These are phyloP conservation scores for Phymastichus coffea DNA, from an alignment of 1,140 invertebrate species.

Conservation along the genomic window DNA sequence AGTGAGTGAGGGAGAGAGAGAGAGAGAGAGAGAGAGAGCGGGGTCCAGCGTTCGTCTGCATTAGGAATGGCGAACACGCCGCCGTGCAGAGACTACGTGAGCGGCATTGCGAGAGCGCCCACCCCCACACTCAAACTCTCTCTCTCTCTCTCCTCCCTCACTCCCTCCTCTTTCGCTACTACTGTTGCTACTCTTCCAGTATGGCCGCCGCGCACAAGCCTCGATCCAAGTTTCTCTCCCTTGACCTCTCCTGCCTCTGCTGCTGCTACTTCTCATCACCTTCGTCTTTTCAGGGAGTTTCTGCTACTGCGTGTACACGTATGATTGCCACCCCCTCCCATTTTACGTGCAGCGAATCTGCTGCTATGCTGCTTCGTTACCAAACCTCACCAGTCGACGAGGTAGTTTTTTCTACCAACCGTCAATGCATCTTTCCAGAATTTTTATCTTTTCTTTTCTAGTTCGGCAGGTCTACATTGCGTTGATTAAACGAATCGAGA, in stretches of 20 bases:
- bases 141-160: conserved; percentile 21
- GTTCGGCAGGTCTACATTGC: too few species aligned
- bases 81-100: conserved; percentile 65
- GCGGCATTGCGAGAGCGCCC: conserved; percentile 58
- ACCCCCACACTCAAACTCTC: conserved; percentile 24
- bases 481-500: too few species aligned
- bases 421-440: too few species aligned
- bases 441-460: too few species aligned
- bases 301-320: too few species aligned
- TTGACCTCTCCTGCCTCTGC: conserved; percentile 27
- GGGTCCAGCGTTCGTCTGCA: conserved; percentile 26
- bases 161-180: conserved; percentile 36
- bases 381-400: too few species aligned
- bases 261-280: conserved; percentile 25
- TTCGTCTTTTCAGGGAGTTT: too few species aligned
- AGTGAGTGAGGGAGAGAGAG: background rate
- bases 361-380: too few species aligned
- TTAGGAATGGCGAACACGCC: conserved; percentile 66
- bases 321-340: too few species aligned
- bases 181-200: conserved; percentile 27
- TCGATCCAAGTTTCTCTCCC: conserved; percentile 17
- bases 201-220: conserved; percentile 33
- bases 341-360: too few species aligned
- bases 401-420: too few species aligned
- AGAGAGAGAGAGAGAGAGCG: background rate